A percentile compares a stretch with the other conserved stretches of the same genome.
These are phyloP conservation scores for Cossypha dichroa DNA, from an alignment of 2,797 vertebrate species.

Conservation along the genomic window DNA sequence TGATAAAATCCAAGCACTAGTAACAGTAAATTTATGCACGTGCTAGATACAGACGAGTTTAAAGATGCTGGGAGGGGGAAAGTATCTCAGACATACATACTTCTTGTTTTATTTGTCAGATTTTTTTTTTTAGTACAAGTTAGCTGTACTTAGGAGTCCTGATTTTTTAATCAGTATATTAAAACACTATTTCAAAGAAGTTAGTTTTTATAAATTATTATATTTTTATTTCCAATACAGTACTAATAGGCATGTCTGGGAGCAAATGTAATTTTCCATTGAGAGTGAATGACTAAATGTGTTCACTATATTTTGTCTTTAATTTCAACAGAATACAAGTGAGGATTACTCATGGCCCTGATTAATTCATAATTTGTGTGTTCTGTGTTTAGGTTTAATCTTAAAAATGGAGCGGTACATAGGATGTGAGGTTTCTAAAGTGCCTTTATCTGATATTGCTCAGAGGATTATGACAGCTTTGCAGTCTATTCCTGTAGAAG, in stretches of 20 bases:
- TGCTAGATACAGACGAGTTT: not conserved
- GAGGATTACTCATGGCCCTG: not conserved
- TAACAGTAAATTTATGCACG: not conserved
- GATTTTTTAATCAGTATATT: not conserved
- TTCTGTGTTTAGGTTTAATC: slow-evolving; percentile 67
- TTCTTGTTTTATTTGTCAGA: not conserved
- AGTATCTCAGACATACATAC: not conserved
- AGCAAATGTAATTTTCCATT: not conserved
- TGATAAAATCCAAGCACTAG: not conserved
- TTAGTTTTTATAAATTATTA: not conserved
- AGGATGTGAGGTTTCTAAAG: slow-evolving; percentile 73
- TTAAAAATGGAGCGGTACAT: slow-evolving; percentile 77
- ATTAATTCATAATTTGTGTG: slow-evolving; percentile 8
- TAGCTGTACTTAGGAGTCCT: not conserved
- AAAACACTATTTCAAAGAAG: not conserved
- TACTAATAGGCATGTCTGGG: not conserved
- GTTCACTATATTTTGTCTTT: not conserved
- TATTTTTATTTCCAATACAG: not conserved
- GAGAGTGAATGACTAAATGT: not conserved
- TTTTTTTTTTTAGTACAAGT: not conserved
- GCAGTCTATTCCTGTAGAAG: slow-evolving; percentile 67
- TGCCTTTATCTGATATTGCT: slow-evolving; percentile 81
- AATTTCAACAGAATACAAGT: not conserved
- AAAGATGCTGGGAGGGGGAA: not conserved
- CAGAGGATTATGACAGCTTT: slow-evolving; percentile 86